These are phyloP conservation scores for mouse (Mus musculus) DNA, from an alignment of 2,113 vertebrate species.

Conservation along the genomic window GRCm39 chr11:17657501-17658000, in stretches of 20 bases:
- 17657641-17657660: background rate
- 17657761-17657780: background rate
- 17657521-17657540: background rate
- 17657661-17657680: background rate
- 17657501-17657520: background rate
- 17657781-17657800: background rate
- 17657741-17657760: background rate
- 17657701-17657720: background rate
- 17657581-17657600: background rate
- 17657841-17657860: background rate
- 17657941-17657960: conserved; percentile 28
- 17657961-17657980: background rate
- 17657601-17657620: background rate
- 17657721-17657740: background rate
- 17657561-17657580: background rate
- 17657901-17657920: background rate
- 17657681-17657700: background rate
- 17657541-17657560: background rate
- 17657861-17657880: background rate
- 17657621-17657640: too few species aligned
- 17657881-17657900: background rate
- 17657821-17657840: background rate
- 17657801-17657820: background rate
- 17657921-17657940: background rate
- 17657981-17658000: background rate